Evolutionary conservation across 2,797 vertebrate genomes (phyloP).

Genomic region (Galago senegalensis): DNA sequence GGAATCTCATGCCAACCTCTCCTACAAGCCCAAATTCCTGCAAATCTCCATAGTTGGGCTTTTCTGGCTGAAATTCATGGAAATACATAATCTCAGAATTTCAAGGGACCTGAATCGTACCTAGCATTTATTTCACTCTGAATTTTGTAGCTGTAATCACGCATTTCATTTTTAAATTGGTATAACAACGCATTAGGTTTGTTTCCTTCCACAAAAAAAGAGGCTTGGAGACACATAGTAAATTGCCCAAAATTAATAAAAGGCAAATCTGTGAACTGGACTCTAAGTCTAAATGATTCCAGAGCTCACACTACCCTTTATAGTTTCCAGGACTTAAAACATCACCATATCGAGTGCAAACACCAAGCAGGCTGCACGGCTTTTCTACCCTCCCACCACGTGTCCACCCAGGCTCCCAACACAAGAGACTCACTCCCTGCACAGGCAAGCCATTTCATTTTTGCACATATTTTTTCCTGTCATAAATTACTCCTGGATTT

Average conservation of each 20-base stretch:
- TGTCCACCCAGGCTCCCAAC: not conserved
- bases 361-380: not conserved
- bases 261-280: not conserved
- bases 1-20: not conserved
- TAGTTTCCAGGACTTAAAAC: not conserved
- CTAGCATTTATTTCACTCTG: not conserved
- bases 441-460: not conserved
- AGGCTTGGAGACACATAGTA: not conserved
- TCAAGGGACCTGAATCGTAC: not conserved
- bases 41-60: not conserved
- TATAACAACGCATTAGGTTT: not conserved
- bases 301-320: not conserved
- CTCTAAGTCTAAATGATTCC: not conserved
- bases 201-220: not conserved
- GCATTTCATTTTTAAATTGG: not conserved
- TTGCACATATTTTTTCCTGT: not conserved
- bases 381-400: not conserved
- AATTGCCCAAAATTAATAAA: slow-evolving; percentile 25
- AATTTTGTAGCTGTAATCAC: not conserved
- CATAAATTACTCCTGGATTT: not conserved
- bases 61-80: not conserved
- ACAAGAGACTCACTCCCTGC: not conserved
- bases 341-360: not conserved
- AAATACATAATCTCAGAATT: slow-evolving; percentile 20
- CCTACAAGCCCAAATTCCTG: not conserved